A percentile compares a stretch with the other conserved stretches of the same genome.
Evolutionary conservation across 1,140 invertebrate species (phyloP).

Genomic region (Cydia strobilella): DNA sequence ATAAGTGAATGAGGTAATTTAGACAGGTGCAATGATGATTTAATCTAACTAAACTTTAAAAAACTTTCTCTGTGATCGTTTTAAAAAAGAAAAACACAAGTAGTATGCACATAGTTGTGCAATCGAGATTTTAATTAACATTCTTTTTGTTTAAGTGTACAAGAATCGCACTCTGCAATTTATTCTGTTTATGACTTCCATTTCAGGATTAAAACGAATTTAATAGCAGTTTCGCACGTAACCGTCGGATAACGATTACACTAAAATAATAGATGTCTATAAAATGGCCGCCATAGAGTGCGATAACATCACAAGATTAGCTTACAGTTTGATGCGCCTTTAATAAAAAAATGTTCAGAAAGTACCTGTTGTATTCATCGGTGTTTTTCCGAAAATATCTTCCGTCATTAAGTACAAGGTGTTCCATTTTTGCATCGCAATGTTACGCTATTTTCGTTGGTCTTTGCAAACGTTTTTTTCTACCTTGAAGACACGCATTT

Average conservation of each 20-base stretch:
- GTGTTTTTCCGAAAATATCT: constrained; percentile 41
- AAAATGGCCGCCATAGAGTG: constrained; percentile 48
- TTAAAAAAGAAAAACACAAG: background rate
- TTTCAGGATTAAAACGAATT: constrained; percentile 34
- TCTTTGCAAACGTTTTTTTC: constrained; percentile 49
- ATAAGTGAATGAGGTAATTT: background rate
- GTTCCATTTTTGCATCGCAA: constrained; percentile 43
- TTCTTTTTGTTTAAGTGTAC: constrained; percentile 41
- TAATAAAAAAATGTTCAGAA: constrained; percentile 48
- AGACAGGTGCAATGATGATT: background rate
- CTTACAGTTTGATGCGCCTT: constrained; percentile 44
- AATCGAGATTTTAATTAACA: constrained; percentile 44
- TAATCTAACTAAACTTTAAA: background rate
- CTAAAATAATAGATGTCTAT: constrained; percentile 49
- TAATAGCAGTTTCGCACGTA: constrained; percentile 44
- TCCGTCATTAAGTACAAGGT: constrained; percentile 57
- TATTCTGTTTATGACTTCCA: constrained; percentile 33
- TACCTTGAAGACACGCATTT: constrained; percentile 45
- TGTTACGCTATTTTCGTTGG: constrained; percentile 44
- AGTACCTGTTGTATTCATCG: constrained; percentile 46
- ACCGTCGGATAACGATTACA: constrained; percentile 43
- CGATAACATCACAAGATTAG: constrained; percentile 40
- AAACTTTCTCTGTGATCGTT: constrained; percentile 10
- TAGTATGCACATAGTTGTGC: constrained; percentile 5
- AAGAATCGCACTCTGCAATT: constrained; percentile 39